Evolutionary conservation across 2,797 vertebrate species (phyloP).

Genomic region (Avahi laniger): DNA sequence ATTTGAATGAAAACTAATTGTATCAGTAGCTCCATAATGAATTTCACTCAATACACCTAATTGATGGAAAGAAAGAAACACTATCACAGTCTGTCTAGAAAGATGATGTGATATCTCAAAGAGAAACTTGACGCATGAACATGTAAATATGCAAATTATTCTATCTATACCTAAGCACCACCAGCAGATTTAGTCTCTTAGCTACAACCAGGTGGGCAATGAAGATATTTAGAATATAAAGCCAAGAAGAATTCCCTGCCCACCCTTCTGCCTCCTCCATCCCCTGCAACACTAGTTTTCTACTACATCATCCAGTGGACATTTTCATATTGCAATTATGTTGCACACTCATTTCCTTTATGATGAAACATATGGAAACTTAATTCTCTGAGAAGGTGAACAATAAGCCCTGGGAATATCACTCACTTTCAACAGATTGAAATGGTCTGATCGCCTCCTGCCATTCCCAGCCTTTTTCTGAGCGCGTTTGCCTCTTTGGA

Average conservation of each 20-base stretch:
- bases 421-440: conserved; percentile 62
- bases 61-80: neutral
- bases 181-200: neutral
- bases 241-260: neutral
- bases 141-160: neutral
- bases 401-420: conserved; percentile 40
- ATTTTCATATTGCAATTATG: conserved; percentile 42
- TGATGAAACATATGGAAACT: conserved; percentile 61
- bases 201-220: neutral
- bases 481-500: neutral
- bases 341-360: conserved; percentile 47
- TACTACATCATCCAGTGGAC: neutral
- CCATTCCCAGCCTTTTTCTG: conserved; percentile 33
- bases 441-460: conserved; percentile 53
- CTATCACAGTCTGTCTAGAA: neutral
- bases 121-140: neutral
- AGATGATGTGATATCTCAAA: neutral
- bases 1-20: conserved; percentile 36
- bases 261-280: neutral
- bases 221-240: neutral
- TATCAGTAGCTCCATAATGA: conserved; percentile 18
- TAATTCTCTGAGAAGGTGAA: conserved; percentile 66
- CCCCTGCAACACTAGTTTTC: neutral
- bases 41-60: conserved; percentile 20
- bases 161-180: neutral